Percentiles rank a stretch among this genome's conserved stretches.
phyloP scores from a whole-genome alignment of 2,113 vertebrate species.

The Polypterus bichir region DNA sequence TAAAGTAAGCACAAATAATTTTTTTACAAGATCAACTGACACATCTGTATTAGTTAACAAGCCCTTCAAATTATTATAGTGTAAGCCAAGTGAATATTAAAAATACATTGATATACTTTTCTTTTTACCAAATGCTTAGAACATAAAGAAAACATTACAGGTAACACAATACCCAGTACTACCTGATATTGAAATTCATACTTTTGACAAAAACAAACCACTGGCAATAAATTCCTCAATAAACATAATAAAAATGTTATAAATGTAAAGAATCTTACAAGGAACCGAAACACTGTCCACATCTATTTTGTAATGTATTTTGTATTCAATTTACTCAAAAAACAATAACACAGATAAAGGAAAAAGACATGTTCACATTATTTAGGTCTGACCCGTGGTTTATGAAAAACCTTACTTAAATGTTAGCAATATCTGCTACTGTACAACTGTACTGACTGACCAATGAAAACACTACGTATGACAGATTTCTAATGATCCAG shows the following conservation, averaged over 20 bases:
- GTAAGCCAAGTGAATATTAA: neutral
- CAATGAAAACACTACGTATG: conserved; percentile 17
- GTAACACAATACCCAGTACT: no score
- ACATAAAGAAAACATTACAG: no score
- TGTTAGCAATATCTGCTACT: conserved; percentile 5
- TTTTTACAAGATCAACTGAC: neutral
- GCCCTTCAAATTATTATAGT: neutral
- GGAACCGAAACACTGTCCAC: no score
- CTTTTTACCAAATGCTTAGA: no score
- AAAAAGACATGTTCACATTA: conserved; percentile 67
- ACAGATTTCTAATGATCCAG: conserved; percentile 29
- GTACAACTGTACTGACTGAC: conserved; percentile 20
- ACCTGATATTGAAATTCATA: no score
- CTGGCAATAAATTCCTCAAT: no score
- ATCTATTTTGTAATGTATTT: no score
- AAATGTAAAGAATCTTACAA: no score
- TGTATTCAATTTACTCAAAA: no score
- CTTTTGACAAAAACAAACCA: no score
- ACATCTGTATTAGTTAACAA: neutral
- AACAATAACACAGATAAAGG: conserved; percentile 1
- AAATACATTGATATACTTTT: no score
- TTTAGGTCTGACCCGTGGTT: conserved; percentile 67
- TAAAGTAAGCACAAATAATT: neutral
- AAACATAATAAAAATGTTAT: no score
- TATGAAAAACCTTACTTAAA: neutral